These are phyloP conservation scores for Patiria miniata DNA, from an alignment of 35 echinoderm and acorn worm species.

Conservation along the genomic window DNA sequence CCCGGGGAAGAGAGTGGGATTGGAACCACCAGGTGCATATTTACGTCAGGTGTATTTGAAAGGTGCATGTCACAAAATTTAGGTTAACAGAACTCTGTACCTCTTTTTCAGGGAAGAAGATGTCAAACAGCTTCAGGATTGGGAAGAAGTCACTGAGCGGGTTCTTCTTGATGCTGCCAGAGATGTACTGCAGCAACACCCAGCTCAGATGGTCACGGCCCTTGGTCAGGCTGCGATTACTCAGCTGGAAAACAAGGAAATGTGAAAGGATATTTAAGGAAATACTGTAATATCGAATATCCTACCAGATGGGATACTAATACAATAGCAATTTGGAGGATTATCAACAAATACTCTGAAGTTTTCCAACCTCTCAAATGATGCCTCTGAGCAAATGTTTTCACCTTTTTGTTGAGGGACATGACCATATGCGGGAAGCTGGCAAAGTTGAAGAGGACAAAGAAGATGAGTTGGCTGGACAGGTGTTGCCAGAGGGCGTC, in stretches of 20 bases:
- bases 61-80: no score
- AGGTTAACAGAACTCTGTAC: constrained; percentile 39
- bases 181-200: constrained; percentile 95
- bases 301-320: no score
- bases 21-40: no score
- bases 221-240: constrained; percentile 63
- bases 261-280: no score
- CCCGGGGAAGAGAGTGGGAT: no score
- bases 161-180: constrained; percentile 97
- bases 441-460: constrained; percentile 95
- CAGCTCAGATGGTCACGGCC: constrained; percentile 96
- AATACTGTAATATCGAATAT: no score
- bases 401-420: constrained; percentile 85
- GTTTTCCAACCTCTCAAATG: no score
- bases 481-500: constrained; percentile 91
- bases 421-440: constrained; percentile 92
- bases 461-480: constrained; percentile 97
- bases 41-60: no score
- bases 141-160: constrained; percentile 85
- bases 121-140: constrained; percentile 86
- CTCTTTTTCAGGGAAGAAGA: constrained; percentile 92
- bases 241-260: constrained; percentile 46
- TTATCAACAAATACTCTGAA: no score
- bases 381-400: background rate
- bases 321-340: no score